Evolutionary conservation across 2,888 invertebrate species (phyloP), one percentile per base, ranked within the genome.

Genomic region (Atherix ibis): DNA sequence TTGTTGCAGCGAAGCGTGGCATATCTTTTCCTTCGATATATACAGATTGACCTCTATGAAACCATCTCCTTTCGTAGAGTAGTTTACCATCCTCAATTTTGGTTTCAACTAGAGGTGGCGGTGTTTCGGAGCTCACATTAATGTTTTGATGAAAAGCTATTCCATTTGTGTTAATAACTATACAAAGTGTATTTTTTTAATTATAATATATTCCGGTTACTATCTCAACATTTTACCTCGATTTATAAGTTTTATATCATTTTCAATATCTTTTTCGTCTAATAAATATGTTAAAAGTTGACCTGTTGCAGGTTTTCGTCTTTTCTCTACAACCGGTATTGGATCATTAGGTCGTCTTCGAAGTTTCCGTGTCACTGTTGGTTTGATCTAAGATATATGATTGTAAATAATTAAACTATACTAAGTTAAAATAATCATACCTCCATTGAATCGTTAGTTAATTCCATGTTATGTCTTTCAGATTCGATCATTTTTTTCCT

Each of bases 51-150:
- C 92, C 92, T 41, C 92, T 71, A 53, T 92, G 91, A 64, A 82
- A 94, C 94, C 94, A 94, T 53, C 88, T 71, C 43, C 89, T 73
- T 63, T 94, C 92, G 63, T 88, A 92, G 50, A 87, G 66, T 39
- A 95, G 65, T 64, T 92, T 89, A 34, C 92, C 92, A 64, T 92
- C 92, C 63, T 94, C 94, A 44, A 94, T 88, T 41, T 84, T 73
- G 4, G 88, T 83, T 48, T 92, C 92, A 29, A 74, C 68, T 42
- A 70, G 57, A 32, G 71, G 59, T 19, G 62, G 54, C 17, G 61
- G 58, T 18, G 57, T 48, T 22, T 66, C 53, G 3, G 56, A 40
- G n/a, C n/a, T n/a, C n/a, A n/a, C n/a, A n/a, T n/a, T n/a, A 18
- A 62, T 55, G 28, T 55, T 52, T 36, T 54, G 53, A 42, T 54